Base-by-base conservation (phyloP, 2,797 vertebrate genomes). In the Valencia hispanica region DNA sequence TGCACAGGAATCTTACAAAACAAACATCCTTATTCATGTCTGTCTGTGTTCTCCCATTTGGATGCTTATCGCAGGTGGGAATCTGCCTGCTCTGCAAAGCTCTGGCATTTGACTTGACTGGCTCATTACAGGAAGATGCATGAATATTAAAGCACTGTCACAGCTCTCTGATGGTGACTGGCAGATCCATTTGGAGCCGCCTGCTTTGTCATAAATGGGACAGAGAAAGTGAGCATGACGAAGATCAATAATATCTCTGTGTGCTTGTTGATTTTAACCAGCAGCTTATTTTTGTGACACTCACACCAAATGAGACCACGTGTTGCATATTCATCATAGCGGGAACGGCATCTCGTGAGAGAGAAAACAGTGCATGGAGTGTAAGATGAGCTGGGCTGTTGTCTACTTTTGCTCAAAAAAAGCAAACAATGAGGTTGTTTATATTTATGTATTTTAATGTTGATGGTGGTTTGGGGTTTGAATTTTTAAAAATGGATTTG, bases 121-220 rank as follows among this genome's bases (percentile, higher is more conserved):
- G 73, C 74, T 88, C 85, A 87, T 91, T 89, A 89, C 86, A 84
- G 74, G 66, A 68, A 79, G 68, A 47, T 45, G 41, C 77, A 82
- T 88, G 86, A 90, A 90, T 92, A 91, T 90, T 90, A 86, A 88
- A 90, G 74, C 69, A 27, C 36, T 1, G 77, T 75, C 85, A 79
- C 78, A 48, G 78, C 84, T 86, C 82, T 22, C 77, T 8, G 72
- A 68, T 12, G 25, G 43, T 86, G 89, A 90, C 75, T 82, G 85
- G 82, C 89, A 86, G 57, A n/a, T 87, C 73, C 65, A 79, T 88
- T 84, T 85, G 73, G 70, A 83, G 77, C 74, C 45, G 45, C 11
- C 57, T 25, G 47, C 80, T 87, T 76, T 68, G 79, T 81, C 78
- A 82, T 74, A 74, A 89, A 81, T 47, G 59, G 36, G 69, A 82